Base-by-base conservation (phyloP, 1,140 invertebrate species). In the Hylyphantes graminicola region DNA sequence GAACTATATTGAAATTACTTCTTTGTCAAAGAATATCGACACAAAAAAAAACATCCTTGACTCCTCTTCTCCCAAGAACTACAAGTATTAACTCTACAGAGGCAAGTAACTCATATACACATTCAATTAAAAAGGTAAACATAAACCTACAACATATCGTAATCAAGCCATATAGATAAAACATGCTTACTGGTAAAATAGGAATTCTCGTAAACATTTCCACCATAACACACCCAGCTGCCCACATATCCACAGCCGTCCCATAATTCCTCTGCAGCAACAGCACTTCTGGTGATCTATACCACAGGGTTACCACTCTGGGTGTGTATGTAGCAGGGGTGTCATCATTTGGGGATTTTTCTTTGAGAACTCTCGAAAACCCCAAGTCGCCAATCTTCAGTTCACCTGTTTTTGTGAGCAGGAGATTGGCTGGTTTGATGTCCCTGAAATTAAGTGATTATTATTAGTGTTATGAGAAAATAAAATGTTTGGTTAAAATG, bases 301-400 rank as follows among this genome's bases (percentile, higher is more conserved):
- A 99, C 98, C 98, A 99, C 10, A 99, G 89, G 19, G 98, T 99
- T 0, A 99, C 98, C 0, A 99, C 98, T 87, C 98, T 92, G 89
- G 99, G 99, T 50, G 98, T 99, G 88, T 98, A 99, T 35, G 35
- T 35, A 35, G 2, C 35, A 35, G 35, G 35, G 35, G 35, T 35
- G 5, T 35, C 35, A 35, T 35, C 35, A 35, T 35, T 35, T 19
- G 9, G 76, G 0, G 94, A 35, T 35, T 35, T 35, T 35, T 35
- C 93, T 90, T 95, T 97, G 89, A 97, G 97, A 1, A 97, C 96
- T 89, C 97, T 90, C 0, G 96, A 96, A 76, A 97, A 90, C 63
- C 96, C 96, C 91, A 97, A 97, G 91, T 97, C 96, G 17, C 96
- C 96, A 61, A 98, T 89, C 89, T 97, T 97, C 21, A 97, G 89